phyloP scores from a whole-genome alignment of 1,140 invertebrate species.

The Sinonovacula constricta region DNA sequence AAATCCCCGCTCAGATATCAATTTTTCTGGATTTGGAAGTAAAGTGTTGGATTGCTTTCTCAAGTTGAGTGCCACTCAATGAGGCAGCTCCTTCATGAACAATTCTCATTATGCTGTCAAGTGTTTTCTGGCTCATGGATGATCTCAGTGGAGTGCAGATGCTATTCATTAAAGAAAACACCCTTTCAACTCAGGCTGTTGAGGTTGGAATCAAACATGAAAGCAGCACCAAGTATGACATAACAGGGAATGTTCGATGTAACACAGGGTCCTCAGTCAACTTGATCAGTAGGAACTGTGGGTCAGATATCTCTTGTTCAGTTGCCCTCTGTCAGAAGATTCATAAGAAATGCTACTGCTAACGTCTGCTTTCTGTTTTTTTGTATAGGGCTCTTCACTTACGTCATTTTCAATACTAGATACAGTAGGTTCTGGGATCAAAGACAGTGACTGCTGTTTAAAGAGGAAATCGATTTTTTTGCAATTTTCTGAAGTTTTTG shows the following conservation, averaged over 20 bases:
- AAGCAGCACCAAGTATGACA: neutral
- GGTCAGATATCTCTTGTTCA: neutral
- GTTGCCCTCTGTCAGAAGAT: neutral
- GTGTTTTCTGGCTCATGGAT: neutral
- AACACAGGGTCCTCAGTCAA: neutral
- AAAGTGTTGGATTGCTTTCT: too few relatives aligned
- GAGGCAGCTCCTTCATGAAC: too few relatives aligned
- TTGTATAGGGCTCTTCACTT: too few relatives aligned
- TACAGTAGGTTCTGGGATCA: too few relatives aligned
- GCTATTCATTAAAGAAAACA: constrained; percentile 6
- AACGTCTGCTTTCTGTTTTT: too few relatives aligned
- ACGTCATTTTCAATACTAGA: too few relatives aligned
- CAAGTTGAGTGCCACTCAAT: too few relatives aligned
- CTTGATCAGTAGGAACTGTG: neutral
- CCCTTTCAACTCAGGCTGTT: neutral
- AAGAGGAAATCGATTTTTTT: too few relatives aligned
- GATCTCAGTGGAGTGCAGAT: neutral
- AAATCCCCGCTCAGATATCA: too few relatives aligned
- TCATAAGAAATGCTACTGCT: neutral
- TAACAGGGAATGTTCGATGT: neutral
- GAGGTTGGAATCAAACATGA: neutral
- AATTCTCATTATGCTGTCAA: neutral
- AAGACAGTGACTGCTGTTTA: too few relatives aligned
- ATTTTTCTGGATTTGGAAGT: too few relatives aligned
- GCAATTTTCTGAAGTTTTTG: too few relatives aligned